Evolutionary conservation across 53 echinoderm and acorn worm species (phyloP).

Genomic region (Apostichopus leukothele): DNA sequence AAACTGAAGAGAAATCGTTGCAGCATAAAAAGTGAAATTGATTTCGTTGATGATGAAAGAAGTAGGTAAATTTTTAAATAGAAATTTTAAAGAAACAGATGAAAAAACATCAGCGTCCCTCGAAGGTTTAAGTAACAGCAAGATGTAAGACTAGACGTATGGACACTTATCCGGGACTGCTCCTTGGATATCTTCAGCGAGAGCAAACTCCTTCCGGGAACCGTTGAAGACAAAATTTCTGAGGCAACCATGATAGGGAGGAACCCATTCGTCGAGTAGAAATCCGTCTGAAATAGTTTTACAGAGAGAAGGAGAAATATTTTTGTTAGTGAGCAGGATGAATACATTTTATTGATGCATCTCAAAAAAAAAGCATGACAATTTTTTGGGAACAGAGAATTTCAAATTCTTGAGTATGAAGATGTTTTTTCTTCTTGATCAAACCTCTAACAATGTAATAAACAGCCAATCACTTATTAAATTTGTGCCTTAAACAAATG

Average conservation of each 20-base stretch:
- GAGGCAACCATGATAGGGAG: not conserved
- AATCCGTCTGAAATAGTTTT: not conserved
- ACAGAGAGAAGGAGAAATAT: not conserved
- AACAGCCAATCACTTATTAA: too few relatives aligned
- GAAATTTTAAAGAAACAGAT: not conserved
- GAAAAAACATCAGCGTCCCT: not conserved
- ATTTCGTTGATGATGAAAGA: not conserved
- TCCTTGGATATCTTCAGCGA: not conserved
- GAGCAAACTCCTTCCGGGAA: not conserved
- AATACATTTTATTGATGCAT: not conserved
- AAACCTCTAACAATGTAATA: not conserved
- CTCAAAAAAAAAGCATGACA: not conserved
- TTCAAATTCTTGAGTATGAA: not conserved
- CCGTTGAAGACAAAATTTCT: not conserved
- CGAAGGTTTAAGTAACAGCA: not conserved
- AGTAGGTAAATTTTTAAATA: not conserved
- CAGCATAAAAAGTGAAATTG: not conserved
- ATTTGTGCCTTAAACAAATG: too few relatives aligned
- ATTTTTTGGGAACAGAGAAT: not conserved
- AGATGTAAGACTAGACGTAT: not conserved
- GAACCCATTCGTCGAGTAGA: not conserved
- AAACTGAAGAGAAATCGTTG: not conserved
- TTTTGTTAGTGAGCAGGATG: not conserved
- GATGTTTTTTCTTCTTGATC: not conserved
- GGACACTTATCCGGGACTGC: slow-evolving; percentile 23